Evolutionary conservation across 2,113 vertebrate genomes (phyloP), one percentile per base, ranked within the genome.

Genomic region (Henicopernis longicauda): DNA sequence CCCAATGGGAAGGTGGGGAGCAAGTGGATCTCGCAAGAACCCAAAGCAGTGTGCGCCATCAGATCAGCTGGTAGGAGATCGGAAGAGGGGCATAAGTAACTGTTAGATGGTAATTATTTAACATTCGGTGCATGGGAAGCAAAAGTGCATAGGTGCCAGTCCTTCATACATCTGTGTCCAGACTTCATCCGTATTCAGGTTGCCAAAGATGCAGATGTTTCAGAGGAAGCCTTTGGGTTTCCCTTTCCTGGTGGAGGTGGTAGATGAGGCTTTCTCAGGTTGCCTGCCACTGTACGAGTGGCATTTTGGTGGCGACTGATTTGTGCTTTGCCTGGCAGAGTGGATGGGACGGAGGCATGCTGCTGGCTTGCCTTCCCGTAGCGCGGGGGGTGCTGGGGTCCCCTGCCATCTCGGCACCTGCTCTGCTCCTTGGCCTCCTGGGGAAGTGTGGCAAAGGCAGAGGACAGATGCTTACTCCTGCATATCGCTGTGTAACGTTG

Each of bases 141-240:
- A 21, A 9, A 55, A 44, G 63, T 2, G 11, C 13, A 1, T 40
- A 11, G 40, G 13, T 70, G 12, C 34, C 34, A 13, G 18, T 71
- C 31, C 18, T 50, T 59, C 54, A 11, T 26, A 26, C 23, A 17
- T 13, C 21, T 6, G 18, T 16, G 21, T 36, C 63, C 47, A 15
- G 74, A 5, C 10, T 52, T 12, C 3, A 5, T 13, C 20, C 3
- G 0, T 16, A 3, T 9, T 54, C 22, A 8, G 74, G 26, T 12
- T 36, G 62, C 13, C 12, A 11, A 15, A 45, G 47, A 22, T 14
- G 34, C 17, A 32, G 31, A 27, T 34, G 4, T 32, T 22, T 79
- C 21, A 8, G 57, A 45, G 65, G 38, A 78, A 13, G 36, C 49
- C 45, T 13, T 59, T 38, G 69, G 27, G 58, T 32, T 15, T 38